Base-by-base conservation (phyloP, 23 tunicate species). In the Trididemnum miniatum region DNA sequence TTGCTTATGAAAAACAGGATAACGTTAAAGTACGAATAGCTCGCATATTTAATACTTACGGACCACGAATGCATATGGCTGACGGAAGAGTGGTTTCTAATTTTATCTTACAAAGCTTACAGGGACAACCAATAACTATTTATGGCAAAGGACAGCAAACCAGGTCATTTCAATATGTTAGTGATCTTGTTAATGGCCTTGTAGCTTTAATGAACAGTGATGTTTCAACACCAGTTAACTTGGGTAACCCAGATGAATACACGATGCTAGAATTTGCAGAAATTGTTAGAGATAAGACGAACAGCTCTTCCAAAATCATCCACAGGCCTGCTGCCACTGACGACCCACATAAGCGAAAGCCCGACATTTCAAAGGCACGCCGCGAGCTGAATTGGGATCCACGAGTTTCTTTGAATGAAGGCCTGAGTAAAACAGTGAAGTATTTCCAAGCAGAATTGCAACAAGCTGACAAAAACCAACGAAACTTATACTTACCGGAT, bases 31-130 rank as follows among this genome's bases (percentile, higher is more conserved):
- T 95, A 28, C 59, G 99, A 77, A 95, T 95, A 2, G 99, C 99
- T 29, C 82, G 97, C 44, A 92, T 92, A 35, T 92, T 92, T 63
- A 92, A 92, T 63, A 92, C 97, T 27, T 92, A 77, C 57, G 94
- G 99, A 12, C 99, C 99, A 35, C 78, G 99, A 44, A 95, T 95
- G 99, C 99, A 89, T 76, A 95, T 95, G 99, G 91, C 86, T 36
- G 99, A 95, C 82, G 99, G 99, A 12, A 77, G 99, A 35, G 99
- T 95, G 50, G 99, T 95, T 0, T 89, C 95, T 30, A 95, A 95
- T 71, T 95, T 95, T 51, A 90, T 95, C 2, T 83, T 95, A 50
- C 99, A 95, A 71, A 87, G 88, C 59, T 71, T 94, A 35, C 84
- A 94, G 34, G 71, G 65, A 24, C 82, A 88, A 80, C 83, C 89